Conservation (phyloP, 2,797 vertebrate species). For the Bradypodion ventrale region DNA sequence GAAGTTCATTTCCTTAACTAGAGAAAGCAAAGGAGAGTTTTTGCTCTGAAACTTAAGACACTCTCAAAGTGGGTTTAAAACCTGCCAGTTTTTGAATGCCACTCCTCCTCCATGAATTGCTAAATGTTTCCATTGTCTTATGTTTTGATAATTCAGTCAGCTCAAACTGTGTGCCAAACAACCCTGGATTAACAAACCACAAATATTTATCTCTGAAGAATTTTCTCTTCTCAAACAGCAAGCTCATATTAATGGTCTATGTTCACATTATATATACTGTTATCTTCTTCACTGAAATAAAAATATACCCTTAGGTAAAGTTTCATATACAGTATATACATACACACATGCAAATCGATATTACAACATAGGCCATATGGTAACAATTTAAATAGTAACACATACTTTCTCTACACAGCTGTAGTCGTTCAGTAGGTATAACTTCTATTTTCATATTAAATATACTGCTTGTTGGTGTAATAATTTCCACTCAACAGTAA, state of each 20-base stretch:
- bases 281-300: conserved; percentile 56
- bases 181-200: conserved; percentile 67
- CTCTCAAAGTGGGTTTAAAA: conserved; percentile 23
- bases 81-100: conserved; percentile 29
- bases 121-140: conserved; percentile 72
- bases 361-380: conserved; percentile 33
- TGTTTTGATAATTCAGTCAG: conserved; percentile 69
- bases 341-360: conserved; percentile 54
- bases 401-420: conserved; percentile 22
- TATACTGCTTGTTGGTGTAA: neutral
- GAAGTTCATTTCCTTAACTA: conserved; percentile 72
- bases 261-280: conserved; percentile 51
- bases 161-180: conserved; percentile 66
- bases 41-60: conserved; percentile 3
- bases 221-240: conserved; percentile 57
- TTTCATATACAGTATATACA: too few relatives aligned
- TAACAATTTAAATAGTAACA: conserved; percentile 54
- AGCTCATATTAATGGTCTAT: conserved; percentile 59
- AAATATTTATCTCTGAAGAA: conserved; percentile 64
- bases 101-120: conserved; percentile 58
- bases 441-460: conserved; percentile 10
- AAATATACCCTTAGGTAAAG: conserved; percentile 62
- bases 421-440: conserved; percentile 3
- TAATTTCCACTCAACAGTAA: neutral
- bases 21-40: conserved; percentile 61